Conservation (phyloP, 1,140 invertebrate species). For the Cydia strobilella region DNA sequence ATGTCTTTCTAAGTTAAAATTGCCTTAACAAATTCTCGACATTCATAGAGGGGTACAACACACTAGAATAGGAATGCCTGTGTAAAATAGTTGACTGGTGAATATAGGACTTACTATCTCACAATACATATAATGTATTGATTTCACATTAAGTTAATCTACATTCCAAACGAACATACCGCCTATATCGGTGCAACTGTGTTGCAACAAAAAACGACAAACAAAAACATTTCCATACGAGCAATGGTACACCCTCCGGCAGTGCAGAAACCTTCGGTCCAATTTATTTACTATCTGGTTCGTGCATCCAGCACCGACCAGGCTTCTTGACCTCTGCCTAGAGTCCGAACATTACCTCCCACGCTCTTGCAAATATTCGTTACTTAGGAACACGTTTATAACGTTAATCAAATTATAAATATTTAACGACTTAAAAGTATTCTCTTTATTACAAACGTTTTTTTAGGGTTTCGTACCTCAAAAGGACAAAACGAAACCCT, state of each 20-base stretch:
- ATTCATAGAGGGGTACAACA: no score
- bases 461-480: no score
- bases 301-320: conserved; percentile 56
- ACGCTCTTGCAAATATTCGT: neutral
- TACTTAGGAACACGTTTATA: neutral
- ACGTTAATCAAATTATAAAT: neutral
- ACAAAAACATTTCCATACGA: neutral
- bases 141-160: neutral
- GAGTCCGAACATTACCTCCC: neutral
- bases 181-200: neutral
- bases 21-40: no score
- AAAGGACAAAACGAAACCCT: no score
- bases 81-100: no score
- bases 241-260: conserved; percentile 29
- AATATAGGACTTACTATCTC: no score
- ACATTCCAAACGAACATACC: neutral
- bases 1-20: no score
- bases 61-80: no score
- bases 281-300: conserved; percentile 63
- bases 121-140: neutral
- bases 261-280: conserved; percentile 48
- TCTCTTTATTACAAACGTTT: no score
- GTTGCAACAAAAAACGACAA: neutral
- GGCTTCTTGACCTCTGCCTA: conserved; percentile 13
- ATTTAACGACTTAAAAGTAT: no score